Base-by-base conservation (phyloP, 2,888 invertebrate genomes). In the Lepidocyrtinus sp. region DNA sequence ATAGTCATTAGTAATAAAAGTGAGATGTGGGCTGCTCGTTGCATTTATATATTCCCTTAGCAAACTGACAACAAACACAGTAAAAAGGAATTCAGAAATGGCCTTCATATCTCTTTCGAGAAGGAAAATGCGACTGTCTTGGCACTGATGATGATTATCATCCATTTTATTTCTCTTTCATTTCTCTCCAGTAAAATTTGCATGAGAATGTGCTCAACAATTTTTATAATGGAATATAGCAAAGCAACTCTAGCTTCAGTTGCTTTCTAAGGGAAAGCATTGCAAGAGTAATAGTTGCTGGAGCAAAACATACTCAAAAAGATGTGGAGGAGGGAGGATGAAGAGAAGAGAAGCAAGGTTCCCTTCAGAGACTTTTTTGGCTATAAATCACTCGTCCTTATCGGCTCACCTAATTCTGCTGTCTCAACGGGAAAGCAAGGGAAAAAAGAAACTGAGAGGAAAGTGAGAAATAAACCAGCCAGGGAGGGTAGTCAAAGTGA, bases 191-290 rank as follows among this genome's bases (percentile, higher is more conserved):
- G 69, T n/a, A 46, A 75, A 62, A 75, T 75, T 69, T 75, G 69
- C 75, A 75, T 75, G 75, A 69, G 68, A 75, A 75, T 46, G 26
- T 27, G 74, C 25, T n/a, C n/a, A n/a, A n/a, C n/a, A n/a, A n/a
- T n/a, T n/a, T n/a, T n/a, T n/a, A n/a, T n/a, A n/a, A n/a, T n/a
- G n/a, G n/a, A n/a, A n/a, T n/a, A n/a, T n/a, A n/a, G n/a, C n/a
- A n/a, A n/a, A n/a, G n/a, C n/a, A n/a, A n/a, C n/a, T n/a, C n/a
- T n/a, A n/a, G n/a, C n/a, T n/a, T n/a, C n/a, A n/a, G n/a, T n/a
- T n/a, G n/a, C n/a, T n/a, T n/a, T n/a, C n/a, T n/a, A n/a, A n/a
- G n/a, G n/a, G n/a, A n/a, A n/a, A n/a, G n/a, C n/a, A n/a, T n/a
- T n/a, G n/a, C n/a, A n/a, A n/a, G n/a, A n/a, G n/a, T n/a, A n/a